Evolutionary conservation across 2,113 vertebrate species (phyloP), one percentile per base, ranked within the genome.

Genomic region (Paralichthys olivaceus): DNA sequence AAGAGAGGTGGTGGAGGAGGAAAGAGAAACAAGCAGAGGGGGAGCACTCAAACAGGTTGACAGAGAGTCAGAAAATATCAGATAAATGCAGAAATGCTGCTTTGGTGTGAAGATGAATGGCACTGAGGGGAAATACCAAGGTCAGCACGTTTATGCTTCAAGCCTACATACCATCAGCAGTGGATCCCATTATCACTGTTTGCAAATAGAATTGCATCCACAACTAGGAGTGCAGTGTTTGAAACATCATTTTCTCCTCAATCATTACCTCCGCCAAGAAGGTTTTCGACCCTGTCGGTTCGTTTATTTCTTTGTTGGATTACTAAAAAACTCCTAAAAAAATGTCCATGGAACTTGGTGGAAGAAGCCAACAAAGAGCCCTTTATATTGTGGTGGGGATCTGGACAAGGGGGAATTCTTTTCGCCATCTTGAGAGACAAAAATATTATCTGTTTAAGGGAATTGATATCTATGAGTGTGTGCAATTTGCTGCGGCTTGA

Each of bases 121-220:
- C 40, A 5, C 9, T 23, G 66, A 61, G 12, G n/a, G 22, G 64
- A 49, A 66, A 57, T 43, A 74, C 68, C n/a, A 62, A 61, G 66
- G 34, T 78, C 75, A 64, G 58, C 37, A 26, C 49, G 45, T 62
- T 26, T 59, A 59, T 47, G 12, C 2, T 58, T 9, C 47, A 13
- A 0, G 40, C 26, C 26, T 11, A 51, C 54, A 69, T 29, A 56
- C 47, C 28, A 68, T 70, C 19, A 45, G 34, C 65, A 65, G 28
- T 57, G 23, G 43, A 12, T 68, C 13, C 75, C 29, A 58, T 84
- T 69, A 73, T 74, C 43, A 54, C 26, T 63, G 67, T 59, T 66
- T 63, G 43, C 34, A 55, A 49, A 69, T 37, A 49, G 8, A 67
- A 54, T 17, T 23, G 7, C 29, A 26, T 59, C 29, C 0, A 1